Evolutionary conservation across 2,113 vertebrate genomes (phyloP), one percentile per base, ranked within the genome.

Genomic region (Marmota flaviventris): DNA sequence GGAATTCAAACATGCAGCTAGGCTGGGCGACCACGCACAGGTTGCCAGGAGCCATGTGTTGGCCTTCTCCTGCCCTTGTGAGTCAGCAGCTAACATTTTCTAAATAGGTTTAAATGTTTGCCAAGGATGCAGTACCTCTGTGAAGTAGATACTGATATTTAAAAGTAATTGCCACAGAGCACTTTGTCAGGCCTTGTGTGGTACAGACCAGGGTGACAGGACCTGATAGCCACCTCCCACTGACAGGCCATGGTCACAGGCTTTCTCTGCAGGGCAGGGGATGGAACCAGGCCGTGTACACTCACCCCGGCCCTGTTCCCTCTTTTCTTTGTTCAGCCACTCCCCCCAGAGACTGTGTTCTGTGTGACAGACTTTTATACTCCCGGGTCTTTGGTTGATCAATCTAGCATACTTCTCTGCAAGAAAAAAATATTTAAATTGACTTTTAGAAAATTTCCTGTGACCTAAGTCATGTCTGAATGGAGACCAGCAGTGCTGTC

Each of bases 101-200:
- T 42, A 37, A 7, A 0, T 2, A 17, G 58, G 67, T 39, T 58
- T 53, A 10, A 91, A 4, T 58, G 70, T 89, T 89, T 85, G 85
- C 16, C 7, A 0, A 39, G 69, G 78, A 37, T 16, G 0, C 0
- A 0, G 9, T 6, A 0, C 39, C 51, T n/a, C 75, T 27, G 42
- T 16, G 42, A 11, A 39, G 42, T 42, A 12, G 42, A 58, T 61
- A 8, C 14, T 22, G 37, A 39, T 53, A 4, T 24, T n/a, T 13
- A 24, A 22, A 20, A 61, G 45, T 37, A 14, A 29, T 16, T 22
- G 25, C 25, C 56, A 27, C 39, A 13, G 25, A 2, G 24, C 25
- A 51, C 34, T 53, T 20, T 2, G 51, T 11, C 32, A 0, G 1
- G 8, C 7, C 69, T 42, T 9, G 0, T 2, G 1, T 14, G 2